Percentiles rank a stretch among this genome's conserved stretches.
These are phyloP conservation scores for Tadarida brasiliensis DNA, from an alignment of 2,797 vertebrate genomes.

Conservation along the genomic window DNA sequence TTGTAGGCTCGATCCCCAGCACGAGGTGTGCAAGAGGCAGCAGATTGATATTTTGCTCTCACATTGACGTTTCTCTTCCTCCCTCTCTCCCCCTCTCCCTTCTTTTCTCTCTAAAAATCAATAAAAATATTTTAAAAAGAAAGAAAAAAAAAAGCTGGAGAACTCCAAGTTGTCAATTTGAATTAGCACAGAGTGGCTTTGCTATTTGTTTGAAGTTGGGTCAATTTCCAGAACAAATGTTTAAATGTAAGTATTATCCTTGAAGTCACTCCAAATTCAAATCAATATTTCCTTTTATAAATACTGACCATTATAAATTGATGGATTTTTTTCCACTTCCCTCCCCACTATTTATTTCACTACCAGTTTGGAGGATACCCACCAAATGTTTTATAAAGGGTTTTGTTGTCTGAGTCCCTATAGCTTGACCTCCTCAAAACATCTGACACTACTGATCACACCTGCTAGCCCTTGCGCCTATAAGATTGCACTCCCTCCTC, in stretches of 20 bases:
- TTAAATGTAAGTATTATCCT: not conserved
- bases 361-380: not conserved
- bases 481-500: not conserved
- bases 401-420: conserved; percentile 1
- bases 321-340: not conserved
- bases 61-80: not conserved
- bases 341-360: not conserved
- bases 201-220: conserved; percentile 28
- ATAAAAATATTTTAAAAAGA: not conserved
- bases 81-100: too few species aligned
- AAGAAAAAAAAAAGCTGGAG: not conserved
- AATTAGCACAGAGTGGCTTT: conserved; percentile 28
- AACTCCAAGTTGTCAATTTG: not conserved
- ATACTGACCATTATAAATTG: not conserved
- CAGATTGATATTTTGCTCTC: not conserved
- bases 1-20: not conserved
- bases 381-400: not conserved
- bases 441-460: not conserved
- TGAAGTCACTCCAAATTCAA: conserved; percentile 7
- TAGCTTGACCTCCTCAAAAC: not conserved
- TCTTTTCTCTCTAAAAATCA: not conserved
- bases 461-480: not conserved
- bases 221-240: conserved; percentile 35
- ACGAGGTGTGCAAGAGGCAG: not conserved
- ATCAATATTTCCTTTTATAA: not conserved